These are phyloP conservation scores for Sitodiplosis mosellana DNA, from an alignment of 1,140 invertebrate genomes.

Conservation along the genomic window DNA sequence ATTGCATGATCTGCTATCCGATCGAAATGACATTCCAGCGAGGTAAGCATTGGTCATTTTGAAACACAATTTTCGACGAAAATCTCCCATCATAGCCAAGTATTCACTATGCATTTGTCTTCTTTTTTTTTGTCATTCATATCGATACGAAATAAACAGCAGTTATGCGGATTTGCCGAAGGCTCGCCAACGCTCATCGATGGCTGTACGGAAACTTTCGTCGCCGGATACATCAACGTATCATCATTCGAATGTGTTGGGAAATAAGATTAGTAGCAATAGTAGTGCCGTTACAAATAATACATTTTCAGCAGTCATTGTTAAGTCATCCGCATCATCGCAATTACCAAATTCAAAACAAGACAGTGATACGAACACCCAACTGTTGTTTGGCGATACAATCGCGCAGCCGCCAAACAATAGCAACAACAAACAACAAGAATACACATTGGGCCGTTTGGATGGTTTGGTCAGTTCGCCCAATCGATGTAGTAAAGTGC, in stretches of 20 bases:
- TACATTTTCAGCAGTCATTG: too few species aligned
- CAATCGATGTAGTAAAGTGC: conserved; percentile 29
- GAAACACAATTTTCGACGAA: neutral
- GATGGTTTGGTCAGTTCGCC: conserved; percentile 33
- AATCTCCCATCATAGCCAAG: neutral
- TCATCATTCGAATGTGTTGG: too few species aligned
- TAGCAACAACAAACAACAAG: conserved; percentile 7
- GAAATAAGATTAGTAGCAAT: too few species aligned
- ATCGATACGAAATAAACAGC: neutral
- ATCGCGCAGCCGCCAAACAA: conserved; percentile 14
- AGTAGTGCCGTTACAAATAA: too few species aligned
- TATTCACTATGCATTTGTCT: too few species aligned
- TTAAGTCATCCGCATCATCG: too few species aligned
- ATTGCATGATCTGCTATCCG: conserved; percentile 18
- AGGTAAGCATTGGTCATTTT: neutral
- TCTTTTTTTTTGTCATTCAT: neutral
- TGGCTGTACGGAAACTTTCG: neutral
- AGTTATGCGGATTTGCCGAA: conserved; percentile 1
- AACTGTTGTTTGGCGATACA: conserved; percentile 8
- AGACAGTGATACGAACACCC: neutral
- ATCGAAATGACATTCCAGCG: too few species aligned
- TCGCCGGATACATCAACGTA: neutral
- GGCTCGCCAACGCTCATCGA: neutral
- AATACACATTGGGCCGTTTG: conserved; percentile 25
- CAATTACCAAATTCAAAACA: neutral